A percentile compares a stretch with the other conserved stretches of the same genome.
phyloP scores from a whole-genome alignment of 2,888 invertebrate species.

The Nemoura dubitans region DNA sequence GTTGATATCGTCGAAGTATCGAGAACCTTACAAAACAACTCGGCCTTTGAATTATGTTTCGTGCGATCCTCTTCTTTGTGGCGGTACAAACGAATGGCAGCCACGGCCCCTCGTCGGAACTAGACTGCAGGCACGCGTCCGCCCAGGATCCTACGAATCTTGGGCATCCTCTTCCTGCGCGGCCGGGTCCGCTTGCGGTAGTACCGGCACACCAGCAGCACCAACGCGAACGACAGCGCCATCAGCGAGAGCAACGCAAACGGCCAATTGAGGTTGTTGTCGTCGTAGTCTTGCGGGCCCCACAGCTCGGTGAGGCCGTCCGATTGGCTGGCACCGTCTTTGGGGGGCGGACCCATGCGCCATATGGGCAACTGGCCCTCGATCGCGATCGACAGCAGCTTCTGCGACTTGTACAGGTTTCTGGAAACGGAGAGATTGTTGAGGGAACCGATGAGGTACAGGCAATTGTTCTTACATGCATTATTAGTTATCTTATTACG shows the following conservation, averaged over 20 bases:
- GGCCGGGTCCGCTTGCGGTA: conserved; percentile 60
- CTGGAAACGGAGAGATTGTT: conserved; percentile 59
- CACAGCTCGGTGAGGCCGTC: conserved; percentile 55
- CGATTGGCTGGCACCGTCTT: conserved; percentile 49
- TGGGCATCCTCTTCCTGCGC: conserved; percentile 58
- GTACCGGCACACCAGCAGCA: conserved; percentile 58
- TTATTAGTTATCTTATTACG: too few species aligned
- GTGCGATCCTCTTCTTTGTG: too few species aligned
- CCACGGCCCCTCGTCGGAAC: background rate
- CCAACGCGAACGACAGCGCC: conserved; percentile 57
- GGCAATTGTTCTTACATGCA: too few species aligned
- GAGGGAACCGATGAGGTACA: background rate
- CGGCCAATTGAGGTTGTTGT: conserved; percentile 60
- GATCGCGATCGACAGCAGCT: conserved; percentile 70
- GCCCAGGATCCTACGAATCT: conserved; percentile 49
- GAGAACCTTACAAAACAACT: too few species aligned
- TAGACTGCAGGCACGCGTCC: conserved; percentile 52
- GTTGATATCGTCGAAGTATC: too few species aligned
- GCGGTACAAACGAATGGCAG: too few species aligned
- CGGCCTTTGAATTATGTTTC: too few species aligned
- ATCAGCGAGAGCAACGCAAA: conserved; percentile 58
- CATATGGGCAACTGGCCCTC: conserved; percentile 54
- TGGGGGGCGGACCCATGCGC: conserved; percentile 48
- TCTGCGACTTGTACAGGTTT: conserved; percentile 80
- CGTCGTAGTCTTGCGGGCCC: conserved; percentile 66